A percentile compares a stretch with the other conserved stretches of the same genome.
Evolutionary conservation across 2,797 vertebrate species (phyloP).

Genomic region (Chaetophractus vellerosus): DNA sequence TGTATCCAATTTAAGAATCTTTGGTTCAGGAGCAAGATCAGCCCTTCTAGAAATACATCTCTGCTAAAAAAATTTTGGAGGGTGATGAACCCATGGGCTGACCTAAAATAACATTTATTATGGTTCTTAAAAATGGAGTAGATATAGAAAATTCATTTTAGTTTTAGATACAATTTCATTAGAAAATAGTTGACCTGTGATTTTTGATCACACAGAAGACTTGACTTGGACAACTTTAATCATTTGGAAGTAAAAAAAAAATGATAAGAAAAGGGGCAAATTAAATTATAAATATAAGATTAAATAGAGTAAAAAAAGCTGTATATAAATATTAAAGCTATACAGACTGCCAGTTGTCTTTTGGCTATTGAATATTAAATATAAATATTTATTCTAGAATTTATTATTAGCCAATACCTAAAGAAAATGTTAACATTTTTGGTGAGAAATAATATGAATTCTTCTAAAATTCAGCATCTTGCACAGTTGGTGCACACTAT

Average conservation of each 20-base stretch:
- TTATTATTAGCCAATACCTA: not conserved
- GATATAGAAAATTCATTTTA: not conserved
- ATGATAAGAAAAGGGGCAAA: not conserved
- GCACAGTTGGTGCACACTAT: not conserved
- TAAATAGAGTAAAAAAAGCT: not conserved
- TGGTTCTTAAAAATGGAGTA: not conserved
- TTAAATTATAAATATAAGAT: not conserved
- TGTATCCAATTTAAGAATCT: not conserved
- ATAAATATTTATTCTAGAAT: slow-evolving; percentile 24
- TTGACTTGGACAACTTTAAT: not conserved
- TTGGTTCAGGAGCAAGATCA: not conserved
- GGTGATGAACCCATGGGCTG: not conserved
- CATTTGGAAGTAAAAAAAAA: not conserved
- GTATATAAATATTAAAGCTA: not conserved
- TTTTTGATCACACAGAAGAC: not conserved
- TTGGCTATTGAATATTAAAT: not conserved
- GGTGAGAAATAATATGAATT: slow-evolving; percentile 46
- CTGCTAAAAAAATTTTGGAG: not conserved
- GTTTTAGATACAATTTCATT: slow-evolving; percentile 20
- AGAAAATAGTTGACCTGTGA: not conserved
- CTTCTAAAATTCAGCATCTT: not conserved
- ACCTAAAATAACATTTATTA: not conserved
- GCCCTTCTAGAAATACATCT: not conserved
- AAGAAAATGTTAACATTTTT: slow-evolving; percentile 32
- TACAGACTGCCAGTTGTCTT: not conserved